Evolutionary conservation across 1,140 invertebrate genomes (phyloP), one percentile per base, ranked within the genome.

Genomic region (Meloidogyne floridensis): DNA sequence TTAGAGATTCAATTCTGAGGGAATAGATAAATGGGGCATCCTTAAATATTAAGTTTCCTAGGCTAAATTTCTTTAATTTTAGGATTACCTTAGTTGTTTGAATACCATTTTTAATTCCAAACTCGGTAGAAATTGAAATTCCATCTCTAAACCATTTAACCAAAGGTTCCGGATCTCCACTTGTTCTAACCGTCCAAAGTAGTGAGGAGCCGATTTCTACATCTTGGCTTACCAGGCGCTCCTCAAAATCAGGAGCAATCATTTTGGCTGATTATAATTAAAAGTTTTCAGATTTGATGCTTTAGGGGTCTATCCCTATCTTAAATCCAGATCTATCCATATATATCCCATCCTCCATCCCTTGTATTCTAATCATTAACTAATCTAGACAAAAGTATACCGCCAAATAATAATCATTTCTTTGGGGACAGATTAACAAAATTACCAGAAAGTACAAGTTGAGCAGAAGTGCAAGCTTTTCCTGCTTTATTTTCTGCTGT

Each of bases 111-210:
- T 59, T 59, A 59, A 15, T 65, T 65, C 7, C 3, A n/a, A 18
- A 65, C 5, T 65, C 59, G 7, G 92, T 87, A 89, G 91, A 80
- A 89, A 91, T 79, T 87, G 90, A 81, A 88, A 90, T 83, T 87
- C 91, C 91, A 82, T 92, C 91, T 18, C 91, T 85, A 82, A 91
- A 91, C 92, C 92, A 92, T 65, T 90, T 91, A 74, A 92, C 91
- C 47, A 86, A 88, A 18, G 92, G 92, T 11, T 87, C 80, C 3
- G 92, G 91, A 59, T 91, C 89, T 13, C 92, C 92, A 47, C 87
- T 90, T 0, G 92, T 90, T 81, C 89, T 86, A 53, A 92, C 90
- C 6, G 88, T 91, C 85, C 92, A 90, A 69, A 87, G 84, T 20
- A 92, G 87, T 7, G 90, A 84, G 20, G 91, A 86, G 10, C 92